Base-by-base conservation (phyloP, 2,797 vertebrate genomes). In the Cetoscarus ocellatus region DNA sequence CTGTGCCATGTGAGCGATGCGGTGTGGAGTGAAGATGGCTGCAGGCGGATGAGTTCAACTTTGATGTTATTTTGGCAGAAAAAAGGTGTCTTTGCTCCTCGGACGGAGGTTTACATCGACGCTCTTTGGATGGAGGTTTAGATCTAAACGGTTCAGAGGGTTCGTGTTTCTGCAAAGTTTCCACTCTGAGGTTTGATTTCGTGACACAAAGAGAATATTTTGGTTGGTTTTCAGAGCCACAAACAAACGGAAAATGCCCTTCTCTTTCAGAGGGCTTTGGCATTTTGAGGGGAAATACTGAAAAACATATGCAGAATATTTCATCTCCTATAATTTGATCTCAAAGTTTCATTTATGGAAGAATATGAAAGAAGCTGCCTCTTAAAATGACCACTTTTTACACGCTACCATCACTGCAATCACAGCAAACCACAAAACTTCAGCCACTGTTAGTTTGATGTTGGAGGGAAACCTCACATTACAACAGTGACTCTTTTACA, bases 41-140 rank as follows among this genome's bases (percentile, higher is more conserved):
- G 51, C 38, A 0, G 61, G 49, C 50, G 18, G 1, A 39, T 44
- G 0, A 10, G 6, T 55, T 59, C 15, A 0, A 50, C 61, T 77
- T 67, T 77, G 62, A 64, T 60, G 56, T 42, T 47, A 10, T 17
- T 50, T 19, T 64, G 57, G 61, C 52, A 63, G 15, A 53, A 42
- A 27, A 11, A 47, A 70, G 75, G 72, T 73, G 67, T 77, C 68
- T 51, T 15, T 13, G 43, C 19, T 68, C 17, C 38, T 64, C 55
- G 42, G 5, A 56, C 17, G 27, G 8, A 10, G 17, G 53, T n/a
- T n/a, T 27, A 27, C 27, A 27, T 27, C 27, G 2, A 27, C 27
- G 4, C 27, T 27, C 27, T 27, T 4, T 27, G 27, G 27, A 27
- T 4, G 27, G 27, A 27, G 27, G 27, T 27, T 27, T 27, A 8